Base-by-base conservation (phyloP, 1,140 invertebrate species). In the Venustaconcha ellipsiformis region DNA sequence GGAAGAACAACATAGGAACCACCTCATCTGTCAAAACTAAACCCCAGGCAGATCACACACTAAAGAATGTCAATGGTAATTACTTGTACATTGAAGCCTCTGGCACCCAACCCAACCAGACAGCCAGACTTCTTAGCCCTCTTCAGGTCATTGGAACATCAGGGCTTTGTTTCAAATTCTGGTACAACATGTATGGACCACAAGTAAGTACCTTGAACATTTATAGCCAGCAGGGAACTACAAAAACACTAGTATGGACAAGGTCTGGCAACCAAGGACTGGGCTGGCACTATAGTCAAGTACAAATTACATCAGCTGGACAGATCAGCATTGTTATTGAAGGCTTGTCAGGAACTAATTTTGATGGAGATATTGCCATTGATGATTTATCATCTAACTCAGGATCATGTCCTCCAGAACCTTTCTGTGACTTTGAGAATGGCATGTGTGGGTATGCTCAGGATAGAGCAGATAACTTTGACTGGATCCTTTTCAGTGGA, bases 121-220 rank as follows among this genome's bases (percentile, higher is more conserved):
- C 92, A 0, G 94, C 94, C 0, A 92, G 94, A 30, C 91, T 96
- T 0, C 88, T 93, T 8, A 94, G 93, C 80, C 90, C 91, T 1
- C 57, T 56, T 6, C 60, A 77, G 6, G 76, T 64, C 26, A 73
- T 86, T 30, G 70, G 72, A 13, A 18, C 74, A 48, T 15, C 57
- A 59, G 86, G 86, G 15, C 72, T 82, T 14, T 87, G 86, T 64
- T 82, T 94, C 84, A 91, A 93, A 78, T 94, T 95, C 83, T 94
- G 93, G 91, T 94, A 94, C 58, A 94, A 94, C 83, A 95, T 95
- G 94, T 94, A 92, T 82, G 94, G 94, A 5, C 78, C 83, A 20
- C 74, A 83, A 76, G 79, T 89, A 4, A 87, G 87, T 70, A 74
- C 77, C 14, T 67, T 89, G 14, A 87, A 83, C 73, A 62, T 89